phyloP scores from a whole-genome alignment of 2,888 invertebrate genomes.

The Chymomyza caudatula region DNA sequence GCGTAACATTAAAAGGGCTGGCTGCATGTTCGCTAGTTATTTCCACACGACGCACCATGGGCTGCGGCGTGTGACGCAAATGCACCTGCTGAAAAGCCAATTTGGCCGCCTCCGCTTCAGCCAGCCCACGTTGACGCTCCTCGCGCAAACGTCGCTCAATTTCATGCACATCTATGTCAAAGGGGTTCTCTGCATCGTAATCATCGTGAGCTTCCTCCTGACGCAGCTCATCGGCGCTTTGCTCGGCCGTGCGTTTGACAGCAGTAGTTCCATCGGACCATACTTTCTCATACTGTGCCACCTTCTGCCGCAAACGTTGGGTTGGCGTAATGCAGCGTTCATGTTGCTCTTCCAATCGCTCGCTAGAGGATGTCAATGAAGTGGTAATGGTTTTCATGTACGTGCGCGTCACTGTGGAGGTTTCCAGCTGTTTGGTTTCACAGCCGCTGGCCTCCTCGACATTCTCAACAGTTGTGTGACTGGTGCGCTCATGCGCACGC shows the following conservation, averaged over 20 bases:
- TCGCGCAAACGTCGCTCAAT: conserved; percentile 81
- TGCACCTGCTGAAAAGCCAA: conserved; percentile 81
- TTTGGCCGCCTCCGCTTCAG: conserved; percentile 78
- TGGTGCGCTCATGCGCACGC: conserved; percentile 61
- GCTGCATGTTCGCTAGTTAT: conserved; percentile 64
- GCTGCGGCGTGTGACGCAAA: conserved; percentile 81
- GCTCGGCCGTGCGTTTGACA: conserved; percentile 67
- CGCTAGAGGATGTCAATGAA: conserved; percentile 55
- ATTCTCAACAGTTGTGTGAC: conserved; percentile 28
- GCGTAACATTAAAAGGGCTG: conserved; percentile 77
- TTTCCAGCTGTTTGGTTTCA: conserved; percentile 56
- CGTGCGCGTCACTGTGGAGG: conserved; percentile 65
- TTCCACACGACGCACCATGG: conserved; percentile 78
- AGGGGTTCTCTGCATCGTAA: conserved; percentile 67
- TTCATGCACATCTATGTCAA: conserved; percentile 81
- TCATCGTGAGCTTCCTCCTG: conserved; percentile 48
- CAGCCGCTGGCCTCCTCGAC: conserved; percentile 29
- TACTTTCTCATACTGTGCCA: conserved; percentile 88
- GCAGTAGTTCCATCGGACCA: conserved; percentile 80
- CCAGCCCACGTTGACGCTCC: conserved; percentile 79
- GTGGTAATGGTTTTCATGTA: conserved; percentile 69
- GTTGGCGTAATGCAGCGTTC: conserved; percentile 35
- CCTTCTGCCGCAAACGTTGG: conserved; percentile 84
- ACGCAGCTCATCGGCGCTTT: conserved; percentile 64
- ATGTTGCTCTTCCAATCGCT: conserved; percentile 37